Conservation (phyloP, 2,797 vertebrate species). For the Tapirus indicus region DNA sequence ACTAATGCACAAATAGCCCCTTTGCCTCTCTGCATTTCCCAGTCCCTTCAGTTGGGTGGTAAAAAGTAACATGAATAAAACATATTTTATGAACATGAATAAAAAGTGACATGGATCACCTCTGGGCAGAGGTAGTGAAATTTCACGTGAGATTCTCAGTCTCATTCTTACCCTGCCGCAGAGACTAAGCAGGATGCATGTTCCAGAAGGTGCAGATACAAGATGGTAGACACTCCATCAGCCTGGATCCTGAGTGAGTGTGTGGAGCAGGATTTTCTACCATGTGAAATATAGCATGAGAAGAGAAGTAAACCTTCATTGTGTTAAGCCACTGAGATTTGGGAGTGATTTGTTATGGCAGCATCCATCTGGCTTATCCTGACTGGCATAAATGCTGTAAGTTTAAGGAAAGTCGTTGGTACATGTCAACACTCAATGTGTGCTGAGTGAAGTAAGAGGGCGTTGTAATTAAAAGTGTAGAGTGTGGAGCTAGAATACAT, state of each 20-base stretch:
- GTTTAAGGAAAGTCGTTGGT: background rate
- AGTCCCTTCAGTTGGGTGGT: background rate
- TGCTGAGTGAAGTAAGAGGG: background rate
- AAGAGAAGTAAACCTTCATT: background rate
- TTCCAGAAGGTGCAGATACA: background rate
- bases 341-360: background rate
- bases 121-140: background rate
- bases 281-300: background rate
- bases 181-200: background rate
- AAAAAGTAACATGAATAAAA: background rate
- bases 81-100: too few relatives aligned
- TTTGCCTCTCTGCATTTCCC: background rate
- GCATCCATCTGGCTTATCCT: conserved; percentile 1
- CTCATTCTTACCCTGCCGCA: background rate
- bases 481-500: background rate
- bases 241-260: background rate
- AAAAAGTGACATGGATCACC: background rate
- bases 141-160: background rate
- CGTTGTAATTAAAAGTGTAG: background rate
- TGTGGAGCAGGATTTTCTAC: background rate
- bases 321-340: background rate
- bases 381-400: background rate
- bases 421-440: background rate
- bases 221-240: background rate
- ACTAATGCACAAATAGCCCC: background rate